Base-by-base conservation (phyloP, 2,113 vertebrate species). In the Thymallus thymallus region DNA sequence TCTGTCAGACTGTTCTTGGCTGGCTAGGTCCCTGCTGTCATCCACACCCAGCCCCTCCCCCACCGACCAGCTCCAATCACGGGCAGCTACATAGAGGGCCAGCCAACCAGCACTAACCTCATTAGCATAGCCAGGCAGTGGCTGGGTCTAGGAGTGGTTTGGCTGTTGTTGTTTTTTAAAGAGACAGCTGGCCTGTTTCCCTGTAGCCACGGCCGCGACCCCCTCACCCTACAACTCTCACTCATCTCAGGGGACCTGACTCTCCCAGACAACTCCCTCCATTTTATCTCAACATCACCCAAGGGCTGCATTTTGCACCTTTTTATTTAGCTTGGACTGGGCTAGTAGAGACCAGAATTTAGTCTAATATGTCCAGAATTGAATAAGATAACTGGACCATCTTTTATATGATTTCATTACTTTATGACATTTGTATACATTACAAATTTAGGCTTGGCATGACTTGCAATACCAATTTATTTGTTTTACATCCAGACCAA, bases 11-110 rank as follows among this genome's bases (percentile, higher is more conserved):
- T 91, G 90, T 83, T 92, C 90, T 86, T 83, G 88, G 90, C 91
- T 90, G 91, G 90, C 92, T 90, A 80, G 84, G 83, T 88, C 90
- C 91, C 91, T 91, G 92, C 93, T 92, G 91, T 92, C 92, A 91
- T 89, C 88, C 89, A 89, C 88, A 85, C 92, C 89, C 90, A 83
- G 89, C 78, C 84, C 90, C 89, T 91, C 91, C 91, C 84, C 91
- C 85, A 79, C 73, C 0, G 9, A 9, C 61, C 20, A 13, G 69
- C 62, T 74, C 92, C 92, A 93, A 94, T 93, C 90, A 85, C 69
- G 23, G 14, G 29, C 80, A 0, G 71, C 76, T 29, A 61, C 83
- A 84, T 87, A 86, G 76, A 83, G 76, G 69, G 66, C 86, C 77
- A 63, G 82, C 93, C 92, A 93, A 94, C 89, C 91, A 93, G 89